phyloP scores from a whole-genome alignment of 2,888 invertebrate genomes.

The Torymus auratus region DNA sequence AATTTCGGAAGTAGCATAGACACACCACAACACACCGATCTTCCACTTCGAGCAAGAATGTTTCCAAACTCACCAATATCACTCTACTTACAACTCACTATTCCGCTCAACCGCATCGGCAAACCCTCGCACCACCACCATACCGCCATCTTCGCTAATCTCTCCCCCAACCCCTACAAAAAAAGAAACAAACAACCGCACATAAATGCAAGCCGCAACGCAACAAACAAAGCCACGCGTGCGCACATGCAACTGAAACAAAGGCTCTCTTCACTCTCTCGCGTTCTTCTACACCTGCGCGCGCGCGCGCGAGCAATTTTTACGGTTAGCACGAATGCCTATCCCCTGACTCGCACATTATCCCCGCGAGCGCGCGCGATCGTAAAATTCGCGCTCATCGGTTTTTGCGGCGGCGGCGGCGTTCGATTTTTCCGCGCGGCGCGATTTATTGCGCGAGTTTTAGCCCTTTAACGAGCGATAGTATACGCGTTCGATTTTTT shows the following conservation, averaged over 20 bases:
- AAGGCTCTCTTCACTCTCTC: neutral
- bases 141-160: too few relatives aligned
- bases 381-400: slow-evolving; percentile 51
- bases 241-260: neutral
- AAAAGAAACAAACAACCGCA: too few relatives aligned
- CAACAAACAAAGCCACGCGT: too few relatives aligned
- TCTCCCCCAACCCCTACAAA: too few relatives aligned
- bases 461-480: slow-evolving; percentile 8
- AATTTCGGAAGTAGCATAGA: too few relatives aligned
- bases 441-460: slow-evolving; percentile 28
- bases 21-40: too few relatives aligned
- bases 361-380: slow-evolving; percentile 17
- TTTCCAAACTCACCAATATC: too few relatives aligned
- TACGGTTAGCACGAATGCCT: slow-evolving; percentile 13
- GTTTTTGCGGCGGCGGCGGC: slow-evolving; percentile 31
- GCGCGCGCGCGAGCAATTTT: slow-evolving; percentile 8
- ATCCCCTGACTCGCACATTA: slow-evolving; percentile 16
- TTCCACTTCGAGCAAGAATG: too few relatives aligned
- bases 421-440: slow-evolving; percentile 35
- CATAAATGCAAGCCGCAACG: too few relatives aligned
- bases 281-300: neutral
- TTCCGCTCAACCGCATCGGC: too few relatives aligned
- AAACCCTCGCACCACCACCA: too few relatives aligned
- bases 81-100: too few relatives aligned
- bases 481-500: slow-evolving; percentile 8